phyloP scores from a whole-genome alignment of 2,113 vertebrate species.

The Dissostichus mawsoni region DNA sequence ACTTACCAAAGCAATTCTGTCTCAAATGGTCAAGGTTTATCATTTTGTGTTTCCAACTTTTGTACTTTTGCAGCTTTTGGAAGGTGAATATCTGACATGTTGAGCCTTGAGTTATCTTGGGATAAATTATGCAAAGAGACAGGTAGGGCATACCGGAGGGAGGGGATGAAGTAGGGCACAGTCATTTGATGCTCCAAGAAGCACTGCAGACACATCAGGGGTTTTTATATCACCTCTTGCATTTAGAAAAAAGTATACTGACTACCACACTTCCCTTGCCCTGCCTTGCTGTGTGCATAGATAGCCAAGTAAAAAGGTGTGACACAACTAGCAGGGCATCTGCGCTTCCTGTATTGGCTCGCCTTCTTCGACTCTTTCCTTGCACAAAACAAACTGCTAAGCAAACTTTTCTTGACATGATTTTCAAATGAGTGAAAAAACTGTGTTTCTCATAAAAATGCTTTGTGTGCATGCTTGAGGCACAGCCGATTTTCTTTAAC shows the following conservation, averaged over 20 bases:
- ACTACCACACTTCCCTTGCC: background rate
- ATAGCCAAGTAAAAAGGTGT: background rate
- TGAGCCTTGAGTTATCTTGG: conserved; percentile 24
- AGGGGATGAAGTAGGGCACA: conserved; percentile 41
- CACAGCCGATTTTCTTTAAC: background rate
- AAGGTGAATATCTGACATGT: conserved; percentile 36
- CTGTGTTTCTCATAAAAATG: background rate
- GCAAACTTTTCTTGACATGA: background rate
- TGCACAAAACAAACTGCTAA: background rate
- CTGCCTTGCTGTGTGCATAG: background rate
- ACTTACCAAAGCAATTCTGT: background rate
- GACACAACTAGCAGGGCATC: background rate
- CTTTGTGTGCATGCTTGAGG: background rate
- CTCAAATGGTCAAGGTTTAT: background rate
- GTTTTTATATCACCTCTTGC: conserved; percentile 1
- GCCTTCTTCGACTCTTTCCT: background rate
- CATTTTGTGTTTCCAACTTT: background rate
- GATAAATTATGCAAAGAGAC: conserved; percentile 51
- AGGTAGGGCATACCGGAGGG: conserved; percentile 47
- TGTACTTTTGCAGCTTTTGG: conserved; percentile 22
- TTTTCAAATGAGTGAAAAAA: too few species aligned
- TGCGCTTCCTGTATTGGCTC: background rate
- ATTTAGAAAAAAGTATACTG: conserved; percentile 29
- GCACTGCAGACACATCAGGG: conserved; percentile 28
- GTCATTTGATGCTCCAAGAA: conserved; percentile 27